Conservation (phyloP, 2,888 invertebrate genomes). For the Lysandra coridon region DNA sequence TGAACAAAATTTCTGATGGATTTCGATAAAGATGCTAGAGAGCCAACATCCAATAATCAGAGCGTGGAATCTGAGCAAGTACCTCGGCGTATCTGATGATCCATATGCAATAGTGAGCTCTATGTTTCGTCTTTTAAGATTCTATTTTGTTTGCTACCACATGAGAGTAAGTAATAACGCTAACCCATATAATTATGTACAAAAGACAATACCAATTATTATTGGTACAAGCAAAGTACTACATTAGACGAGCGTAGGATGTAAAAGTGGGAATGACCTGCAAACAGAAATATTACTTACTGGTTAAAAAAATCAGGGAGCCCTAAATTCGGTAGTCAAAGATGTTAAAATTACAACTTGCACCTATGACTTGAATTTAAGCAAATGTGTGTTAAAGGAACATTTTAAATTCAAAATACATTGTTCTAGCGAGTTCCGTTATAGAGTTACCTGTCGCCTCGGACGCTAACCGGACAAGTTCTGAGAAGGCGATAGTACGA, state of each 20-base stretch:
- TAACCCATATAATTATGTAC: slow-evolving; percentile 45
- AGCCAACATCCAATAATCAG: slow-evolving; percentile 81
- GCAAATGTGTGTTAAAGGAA: slow-evolving; percentile 48
- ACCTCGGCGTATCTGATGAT: slow-evolving; percentile 60
- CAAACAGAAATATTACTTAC: background rate
- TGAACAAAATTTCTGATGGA: slow-evolving; percentile 60
- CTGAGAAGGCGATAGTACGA: slow-evolving; percentile 73
- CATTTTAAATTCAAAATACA: slow-evolving; percentile 36
- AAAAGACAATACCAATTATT: slow-evolving; percentile 49
- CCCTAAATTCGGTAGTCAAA: background rate
- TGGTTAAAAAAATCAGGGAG: background rate
- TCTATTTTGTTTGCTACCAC: slow-evolving; percentile 32
- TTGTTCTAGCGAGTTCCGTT: slow-evolving; percentile 72
- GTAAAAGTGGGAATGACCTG: background rate
- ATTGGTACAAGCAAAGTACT: background rate
- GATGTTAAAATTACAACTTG: background rate
- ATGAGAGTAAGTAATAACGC: slow-evolving; percentile 46
- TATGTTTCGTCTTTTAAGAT: slow-evolving; percentile 46
- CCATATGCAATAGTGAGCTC: slow-evolving; percentile 50
- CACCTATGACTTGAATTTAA: slow-evolving; percentile 43
- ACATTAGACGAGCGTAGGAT: slow-evolving; percentile 3
- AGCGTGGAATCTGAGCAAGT: slow-evolving; percentile 75
- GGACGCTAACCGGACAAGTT: slow-evolving; percentile 55
- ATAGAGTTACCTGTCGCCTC: slow-evolving; percentile 72
- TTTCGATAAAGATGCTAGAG: slow-evolving; percentile 76